phyloP scores from a whole-genome alignment of 2,797 vertebrate genomes.

The Enteromius anoplus region DNA sequence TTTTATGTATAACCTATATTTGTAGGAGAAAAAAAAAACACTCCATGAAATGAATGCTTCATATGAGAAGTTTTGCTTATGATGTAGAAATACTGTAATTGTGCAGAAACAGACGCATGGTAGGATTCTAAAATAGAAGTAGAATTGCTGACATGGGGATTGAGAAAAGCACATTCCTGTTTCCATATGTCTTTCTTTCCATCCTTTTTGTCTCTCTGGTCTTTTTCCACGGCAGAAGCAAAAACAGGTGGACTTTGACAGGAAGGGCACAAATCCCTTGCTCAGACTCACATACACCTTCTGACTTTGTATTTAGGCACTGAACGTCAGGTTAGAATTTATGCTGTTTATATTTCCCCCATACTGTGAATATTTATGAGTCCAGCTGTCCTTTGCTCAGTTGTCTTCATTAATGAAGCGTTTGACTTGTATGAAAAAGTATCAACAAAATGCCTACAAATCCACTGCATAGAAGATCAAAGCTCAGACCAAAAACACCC shows the following conservation, averaged over 20 bases:
- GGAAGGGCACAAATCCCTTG: conserved; percentile 45
- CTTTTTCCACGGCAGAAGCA: conserved; percentile 50
- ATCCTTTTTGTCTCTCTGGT: conserved; percentile 40
- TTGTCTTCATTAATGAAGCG: conserved; percentile 47
- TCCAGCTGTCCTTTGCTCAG: conserved; percentile 20
- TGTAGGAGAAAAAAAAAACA: neutral
- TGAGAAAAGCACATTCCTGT: conserved; percentile 44
- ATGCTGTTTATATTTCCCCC: conserved; percentile 33
- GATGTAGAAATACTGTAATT: conserved; percentile 13
- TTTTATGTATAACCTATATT: neutral
- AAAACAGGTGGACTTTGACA: conserved; percentile 61
- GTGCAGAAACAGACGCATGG: conserved; percentile 23
- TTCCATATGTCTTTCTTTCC: conserved; percentile 44
- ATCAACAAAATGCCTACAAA: conserved; percentile 12
- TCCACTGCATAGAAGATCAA: conserved; percentile 13
- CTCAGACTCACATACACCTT: conserved; percentile 38
- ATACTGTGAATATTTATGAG: conserved; percentile 35
- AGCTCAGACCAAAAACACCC: conserved; percentile 9
- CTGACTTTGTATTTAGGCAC: conserved; percentile 24
- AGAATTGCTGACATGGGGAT: conserved; percentile 34
- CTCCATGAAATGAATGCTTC: neutral
- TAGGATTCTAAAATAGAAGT: conserved; percentile 22
- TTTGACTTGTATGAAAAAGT: conserved; percentile 32
- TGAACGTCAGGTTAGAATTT: conserved; percentile 26
- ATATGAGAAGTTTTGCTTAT: conserved; percentile 4